phyloP scores from a whole-genome alignment of 2,888 invertebrate species.

The Standfussiana lucernea region DNA sequence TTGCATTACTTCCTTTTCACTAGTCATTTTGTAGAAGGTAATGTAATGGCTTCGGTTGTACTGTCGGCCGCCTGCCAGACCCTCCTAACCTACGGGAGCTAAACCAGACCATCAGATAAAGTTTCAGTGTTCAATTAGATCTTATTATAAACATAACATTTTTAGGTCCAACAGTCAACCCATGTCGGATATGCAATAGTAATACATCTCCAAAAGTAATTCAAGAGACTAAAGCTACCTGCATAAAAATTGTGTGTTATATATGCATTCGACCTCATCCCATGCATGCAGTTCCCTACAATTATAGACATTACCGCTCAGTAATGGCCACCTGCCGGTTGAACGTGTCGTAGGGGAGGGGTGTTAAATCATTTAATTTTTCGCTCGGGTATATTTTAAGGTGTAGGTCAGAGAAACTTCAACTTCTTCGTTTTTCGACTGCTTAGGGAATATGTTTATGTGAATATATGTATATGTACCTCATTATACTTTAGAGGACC shows the following conservation, averaged over 20 bases:
- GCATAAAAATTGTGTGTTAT: not conserved
- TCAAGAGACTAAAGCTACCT: not conserved
- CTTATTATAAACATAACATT: too few relatives aligned
- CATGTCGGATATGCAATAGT: too few relatives aligned
- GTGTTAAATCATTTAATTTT: conserved; percentile 2
- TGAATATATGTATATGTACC: too few relatives aligned
- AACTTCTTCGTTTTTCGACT: not conserved
- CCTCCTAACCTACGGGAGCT: not conserved
- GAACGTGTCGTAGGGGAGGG: not conserved
- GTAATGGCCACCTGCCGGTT: conserved; percentile 17
- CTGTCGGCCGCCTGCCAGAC: not conserved
- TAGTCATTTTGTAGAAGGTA: not conserved
- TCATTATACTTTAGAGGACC: too few relatives aligned
- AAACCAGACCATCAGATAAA: not conserved
- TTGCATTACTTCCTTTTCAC: too few relatives aligned
- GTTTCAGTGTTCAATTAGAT: too few relatives aligned
- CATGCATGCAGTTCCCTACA: conserved; percentile 30
- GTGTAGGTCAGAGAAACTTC: not conserved
- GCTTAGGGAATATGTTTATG: too few relatives aligned
- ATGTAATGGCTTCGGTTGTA: not conserved
- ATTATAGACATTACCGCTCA: conserved; percentile 34
- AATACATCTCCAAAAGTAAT: not conserved
- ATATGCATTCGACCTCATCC: not conserved
- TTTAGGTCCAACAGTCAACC: too few relatives aligned
- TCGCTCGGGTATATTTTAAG: not conserved